Conservation (phyloP, 2,113 vertebrate genomes). For the Tor tambroides region DNA sequence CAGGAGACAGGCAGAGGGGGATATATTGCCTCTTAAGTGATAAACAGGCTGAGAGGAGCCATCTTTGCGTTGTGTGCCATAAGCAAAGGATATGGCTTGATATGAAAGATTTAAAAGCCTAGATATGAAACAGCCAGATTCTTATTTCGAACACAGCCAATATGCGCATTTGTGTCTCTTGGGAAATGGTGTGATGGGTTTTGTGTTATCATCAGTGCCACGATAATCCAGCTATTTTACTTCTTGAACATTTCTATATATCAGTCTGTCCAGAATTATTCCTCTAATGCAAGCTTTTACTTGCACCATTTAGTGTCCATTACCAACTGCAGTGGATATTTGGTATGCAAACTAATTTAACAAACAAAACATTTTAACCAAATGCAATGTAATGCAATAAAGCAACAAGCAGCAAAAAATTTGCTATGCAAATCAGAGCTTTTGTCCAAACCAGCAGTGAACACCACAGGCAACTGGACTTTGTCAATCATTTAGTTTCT, state of each 20-base stretch:
- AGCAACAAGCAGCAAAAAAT: neutral
- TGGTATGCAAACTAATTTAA: neutral
- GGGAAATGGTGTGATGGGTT: slow-evolving; percentile 12
- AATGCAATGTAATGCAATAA: neutral
- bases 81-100: slow-evolving; percentile 21
- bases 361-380: neutral
- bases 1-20: slow-evolving; percentile 55
- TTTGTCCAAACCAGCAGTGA: neutral
- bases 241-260: neutral
- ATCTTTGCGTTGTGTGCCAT: slow-evolving; percentile 33
- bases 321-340: neutral
- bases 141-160: slow-evolving; percentile 1
- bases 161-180: slow-evolving; percentile 47
- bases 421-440: neutral
- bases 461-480: neutral
- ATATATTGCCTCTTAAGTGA: slow-evolving; percentile 31
- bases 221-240: slow-evolving; percentile 42
- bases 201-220: slow-evolving; percentile 57
- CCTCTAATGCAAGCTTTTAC: neutral
- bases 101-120: slow-evolving; percentile 35
- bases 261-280: neutral
- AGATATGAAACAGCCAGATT: neutral
- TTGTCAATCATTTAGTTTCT: neutral
- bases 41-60: slow-evolving; percentile 50
- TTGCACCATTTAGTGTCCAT: neutral